Evolutionary conservation across 2,113 vertebrate genomes (phyloP), one percentile per base, ranked within the genome.

Genomic region (Xenopus laevis): DNA sequence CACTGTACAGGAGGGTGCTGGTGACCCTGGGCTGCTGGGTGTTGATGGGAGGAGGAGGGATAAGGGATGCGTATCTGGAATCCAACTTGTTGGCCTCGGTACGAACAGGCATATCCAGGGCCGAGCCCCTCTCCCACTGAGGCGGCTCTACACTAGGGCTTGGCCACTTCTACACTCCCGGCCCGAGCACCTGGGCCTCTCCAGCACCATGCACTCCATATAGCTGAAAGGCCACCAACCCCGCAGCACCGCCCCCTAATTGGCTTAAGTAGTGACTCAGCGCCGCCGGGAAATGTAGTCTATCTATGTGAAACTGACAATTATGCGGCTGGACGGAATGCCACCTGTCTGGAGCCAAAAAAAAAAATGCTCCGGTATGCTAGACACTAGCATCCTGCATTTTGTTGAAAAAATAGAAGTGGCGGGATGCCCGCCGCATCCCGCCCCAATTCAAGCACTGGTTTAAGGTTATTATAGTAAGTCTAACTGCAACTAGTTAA

Each of bases 41-140:
- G 92, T 96, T 96, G 87, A 98, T 96, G 84, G 96, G 96, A 46
- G 95, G 94, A 52, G 96, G 94, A 71, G 96, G 95, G 74, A 92
- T 88, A 77, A 97, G 88, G 20, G 90, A 96, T 80, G 90, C 91
- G 85, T 92, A 87, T 82, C 91, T 86, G 84, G 94, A 90, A 84
- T 89, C 77, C 46, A 84, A 84, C 76, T 82, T 80, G 33, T 82
- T 83, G 84, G 91, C 84, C 83, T 94, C 94, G 21, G 91, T 94
- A 80, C 92, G 92, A 82, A 97, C 95, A 78, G 95, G 96, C 96
- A 97, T 96, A 82, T 86, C 84, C 85, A 88, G 83, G 83, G 78
- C 84, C 77, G 12, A 84, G 72, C 83, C 59, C 72, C 64, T 57
- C 53, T 30, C 52, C 50, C 50, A 52, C 62, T 46, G 13, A 55